phyloP scores from a whole-genome alignment of 2,113 vertebrate species.

The Saguinus midas region DNA sequence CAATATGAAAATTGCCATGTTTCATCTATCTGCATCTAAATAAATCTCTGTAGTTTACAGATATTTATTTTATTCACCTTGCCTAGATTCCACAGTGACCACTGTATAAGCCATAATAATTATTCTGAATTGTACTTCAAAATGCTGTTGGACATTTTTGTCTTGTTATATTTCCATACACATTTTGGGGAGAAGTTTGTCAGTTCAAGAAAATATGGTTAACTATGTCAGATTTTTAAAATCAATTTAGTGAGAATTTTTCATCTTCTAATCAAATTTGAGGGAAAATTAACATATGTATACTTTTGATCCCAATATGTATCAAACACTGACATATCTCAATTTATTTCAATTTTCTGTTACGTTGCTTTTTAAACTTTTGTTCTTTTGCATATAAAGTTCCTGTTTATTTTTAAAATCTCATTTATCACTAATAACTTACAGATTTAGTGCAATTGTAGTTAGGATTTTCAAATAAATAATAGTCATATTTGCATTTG shows the following conservation, averaged over 20 bases:
- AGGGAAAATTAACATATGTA: neutral
- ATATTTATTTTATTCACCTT: neutral
- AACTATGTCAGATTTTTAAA: neutral
- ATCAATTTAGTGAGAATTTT: too few relatives aligned
- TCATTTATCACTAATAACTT: neutral
- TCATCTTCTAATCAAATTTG: neutral
- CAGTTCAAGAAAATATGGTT: neutral
- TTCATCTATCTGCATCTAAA: neutral
- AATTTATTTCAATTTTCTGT: neutral
- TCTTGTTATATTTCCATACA: fast-evolving
- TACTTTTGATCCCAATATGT: fast-evolving
- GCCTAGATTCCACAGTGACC: neutral
- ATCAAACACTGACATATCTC: neutral
- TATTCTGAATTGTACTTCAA: neutral
- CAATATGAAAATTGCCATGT: neutral
- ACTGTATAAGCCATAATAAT: fast-evolving
- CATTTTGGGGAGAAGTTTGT: neutral
- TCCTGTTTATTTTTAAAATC: neutral
- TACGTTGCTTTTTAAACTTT: too few relatives aligned
- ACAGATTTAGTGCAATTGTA: neutral
- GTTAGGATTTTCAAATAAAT: neutral
- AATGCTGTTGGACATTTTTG: neutral
- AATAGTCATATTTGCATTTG: neutral
- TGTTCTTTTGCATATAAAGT: neutral
- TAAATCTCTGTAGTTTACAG: neutral